Base-by-base conservation (phyloP, 2,797 vertebrate species). In the Manis pentadactyla region DNA sequence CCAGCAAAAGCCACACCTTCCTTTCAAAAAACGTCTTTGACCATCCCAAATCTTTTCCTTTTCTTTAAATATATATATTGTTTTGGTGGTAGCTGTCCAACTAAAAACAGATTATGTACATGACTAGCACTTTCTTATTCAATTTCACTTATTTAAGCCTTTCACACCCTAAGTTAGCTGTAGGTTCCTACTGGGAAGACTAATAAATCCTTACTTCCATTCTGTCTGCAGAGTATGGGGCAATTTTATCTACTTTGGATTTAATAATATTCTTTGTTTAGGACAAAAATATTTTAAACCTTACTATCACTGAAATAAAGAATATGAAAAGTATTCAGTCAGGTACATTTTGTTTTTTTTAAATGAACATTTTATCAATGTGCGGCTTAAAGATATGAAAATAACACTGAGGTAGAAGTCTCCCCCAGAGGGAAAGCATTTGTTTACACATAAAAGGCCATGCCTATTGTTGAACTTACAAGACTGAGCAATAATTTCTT, bases 211-310 rank as follows among this genome's bases (percentile, higher is more conserved):
- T 93, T 93, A 64, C 4, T 83, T 86, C 14, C 34, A 64, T 39
- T 82, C 7, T 90, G 57, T 85, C 61, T 66, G 21, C 42, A 85
- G 19, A 57, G 12, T 59, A 5, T 21, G 82, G 12, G 27, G 15
- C 1, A 91, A 95, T 85, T 94, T 34, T 69, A 93, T 51, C 29
- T 82, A 74, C 12, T 93, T 82, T 90, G 49, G 8, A 84, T 51
- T 95, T 59, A 84, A 81, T 81, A 86, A 63, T 81, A 85, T 90
- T 88, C 51, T 87, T 87, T 77, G 39, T 57, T 85, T 95, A 82
- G 13, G 77, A 9, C 59, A 79, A 88, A 96, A 87, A 78, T 69
- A 53, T 11, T 89, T 93, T 74, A 83, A 95, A 29, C 7, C 17
- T 39, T 82, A 1, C 14, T 85, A 77, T 51, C 19, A 49, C 1